A percentile compares a stretch with the other conserved stretches of the same genome.
Conservation (phyloP, 2,888 invertebrate species). For the Polydrusus cervinus region DNA sequence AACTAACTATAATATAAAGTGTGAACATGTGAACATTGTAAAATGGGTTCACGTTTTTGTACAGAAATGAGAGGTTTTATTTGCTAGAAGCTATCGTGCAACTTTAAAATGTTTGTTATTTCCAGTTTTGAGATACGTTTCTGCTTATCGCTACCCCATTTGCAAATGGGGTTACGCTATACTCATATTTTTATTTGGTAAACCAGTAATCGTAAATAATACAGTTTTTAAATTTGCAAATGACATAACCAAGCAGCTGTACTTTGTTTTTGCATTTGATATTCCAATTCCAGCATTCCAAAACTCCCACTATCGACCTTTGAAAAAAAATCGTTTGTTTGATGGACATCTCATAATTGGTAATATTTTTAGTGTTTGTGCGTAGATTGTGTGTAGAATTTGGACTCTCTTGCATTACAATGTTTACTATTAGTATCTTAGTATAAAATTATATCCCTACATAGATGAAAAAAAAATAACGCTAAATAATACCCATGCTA, state of each 20-base stretch:
- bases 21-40: too few relatives aligned
- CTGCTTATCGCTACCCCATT: constrained; percentile 40
- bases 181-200: constrained; percentile 8
- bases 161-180: constrained; percentile 41
- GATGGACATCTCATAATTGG: constrained; percentile 7
- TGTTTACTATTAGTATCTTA: neutral
- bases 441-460: too few relatives aligned
- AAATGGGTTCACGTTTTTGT: too few relatives aligned
- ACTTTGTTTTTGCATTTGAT: constrained; percentile 26
- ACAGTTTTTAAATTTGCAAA: constrained; percentile 10
- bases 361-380: constrained; percentile 24
- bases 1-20: too few relatives aligned
- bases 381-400: constrained; percentile 8
- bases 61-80: too few relatives aligned
- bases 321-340: neutral
- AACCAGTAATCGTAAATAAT: neutral
- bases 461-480: too few relatives aligned
- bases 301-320: constrained; percentile 2
- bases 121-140: constrained; percentile 10
- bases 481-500: too few relatives aligned
- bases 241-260: constrained; percentile 11
- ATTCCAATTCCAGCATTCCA: constrained; percentile 14
- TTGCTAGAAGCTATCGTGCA: neutral
- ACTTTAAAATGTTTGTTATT: neutral
- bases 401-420: neutral